Evolutionary conservation across 2,113 vertebrate genomes (phyloP).

Genomic region (Tragelaphus buxtoni): DNA sequence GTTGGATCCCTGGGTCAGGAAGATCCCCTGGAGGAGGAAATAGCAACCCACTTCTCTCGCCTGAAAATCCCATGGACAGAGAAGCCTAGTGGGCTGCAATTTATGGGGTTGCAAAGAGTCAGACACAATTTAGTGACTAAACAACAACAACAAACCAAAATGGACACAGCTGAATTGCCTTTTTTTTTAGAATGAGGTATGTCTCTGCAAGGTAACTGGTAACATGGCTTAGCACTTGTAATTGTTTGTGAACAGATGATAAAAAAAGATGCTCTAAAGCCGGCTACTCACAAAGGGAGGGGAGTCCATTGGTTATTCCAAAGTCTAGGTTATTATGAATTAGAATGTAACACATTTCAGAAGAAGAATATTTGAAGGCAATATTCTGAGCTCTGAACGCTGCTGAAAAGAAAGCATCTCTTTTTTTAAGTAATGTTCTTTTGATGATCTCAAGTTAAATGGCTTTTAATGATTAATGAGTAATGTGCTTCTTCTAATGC

Average conservation of each 20-base stretch:
- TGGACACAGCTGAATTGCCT: neutral
- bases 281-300: neutral
- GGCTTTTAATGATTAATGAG: conserved; percentile 39
- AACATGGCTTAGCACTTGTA: neutral
- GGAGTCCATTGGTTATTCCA: neutral
- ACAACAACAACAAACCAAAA: neutral
- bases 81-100: neutral
- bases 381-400: neutral
- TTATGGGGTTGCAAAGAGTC: neutral
- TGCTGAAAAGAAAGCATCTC: neutral
- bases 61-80: neutral
- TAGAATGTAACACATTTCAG: neutral
- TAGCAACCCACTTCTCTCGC: neutral
- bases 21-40: neutral
- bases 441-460: neutral
- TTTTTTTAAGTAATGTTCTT: neutral
- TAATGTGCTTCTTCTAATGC: conserved; percentile 33
- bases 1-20: neutral
- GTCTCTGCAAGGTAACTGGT: neutral
- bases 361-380: neutral
- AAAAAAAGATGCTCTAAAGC: neutral
- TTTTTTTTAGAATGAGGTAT: neutral
- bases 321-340: neutral
- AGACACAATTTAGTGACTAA: neutral
- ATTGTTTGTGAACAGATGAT: neutral